Evolutionary conservation across 2,888 invertebrate species (phyloP), one percentile per base, ranked within the genome.

Genomic region (Schizotus pectinicornis): DNA sequence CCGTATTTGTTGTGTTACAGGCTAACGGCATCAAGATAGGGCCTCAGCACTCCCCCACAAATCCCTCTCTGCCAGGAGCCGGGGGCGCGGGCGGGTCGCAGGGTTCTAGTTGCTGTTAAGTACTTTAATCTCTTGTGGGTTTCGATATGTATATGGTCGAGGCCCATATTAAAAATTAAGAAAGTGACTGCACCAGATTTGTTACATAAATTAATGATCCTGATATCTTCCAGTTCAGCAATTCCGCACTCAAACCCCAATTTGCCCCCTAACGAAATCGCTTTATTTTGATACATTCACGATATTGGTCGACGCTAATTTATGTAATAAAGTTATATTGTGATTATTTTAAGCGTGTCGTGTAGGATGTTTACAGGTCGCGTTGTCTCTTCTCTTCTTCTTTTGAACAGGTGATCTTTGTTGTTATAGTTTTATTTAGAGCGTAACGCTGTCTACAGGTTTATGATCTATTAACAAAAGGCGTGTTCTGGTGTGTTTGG

Each of bases 1-100:
- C 31, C 9, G 13, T 34, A 48, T 3, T 14, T 52, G 31, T 53
- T 63, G 67, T 68, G 62, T 81, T 83, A 12, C 79, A 98, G 98
- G 98, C 98, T 67, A 99, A 99, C 81, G 98, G 99, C 73, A 99
- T 99, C 80, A 99, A 99, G 86, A 95, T 99, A 75, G 99, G 98
- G 51, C 98, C 98, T 62, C 98, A 98, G 82, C 97, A 98, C 84
- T 95, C 97, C 62, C 94, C 95, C 54, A 92, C 91, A 74, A 92
- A 88, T 79, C 89, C 92, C 32, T 88, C 88, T 73, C 81, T 91
- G 79, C 87, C 90, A 45, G 90, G 89, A 11, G 87, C 93, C 59
- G 92, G 92, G 67, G 90, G 89, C 61, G 90, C 90, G 64, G 91
- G 92, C 60, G 88, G 88, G 41, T 88, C 87, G 76, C 91, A 92